phyloP scores from a whole-genome alignment of 2,797 vertebrate species.

The Rhinoraja longicauda region DNA sequence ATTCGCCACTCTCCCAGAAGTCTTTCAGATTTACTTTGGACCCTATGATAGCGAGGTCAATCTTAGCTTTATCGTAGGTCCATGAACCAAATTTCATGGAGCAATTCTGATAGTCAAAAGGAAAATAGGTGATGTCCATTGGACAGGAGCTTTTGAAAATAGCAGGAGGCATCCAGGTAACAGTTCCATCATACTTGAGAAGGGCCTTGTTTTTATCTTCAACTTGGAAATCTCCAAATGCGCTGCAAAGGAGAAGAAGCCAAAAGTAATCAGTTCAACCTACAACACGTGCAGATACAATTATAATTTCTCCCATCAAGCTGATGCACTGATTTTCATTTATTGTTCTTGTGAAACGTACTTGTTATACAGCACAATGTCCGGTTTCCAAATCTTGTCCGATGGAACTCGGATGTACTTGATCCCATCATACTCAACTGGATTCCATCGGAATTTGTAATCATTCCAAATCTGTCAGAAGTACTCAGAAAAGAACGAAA shows the following conservation, averaged over 20 bases:
- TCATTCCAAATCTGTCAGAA: constrained; percentile 85
- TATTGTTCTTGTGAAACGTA: constrained; percentile 51
- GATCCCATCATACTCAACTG: constrained; percentile 79
- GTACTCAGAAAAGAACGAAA: not conserved
- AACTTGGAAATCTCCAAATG: constrained; percentile 90
- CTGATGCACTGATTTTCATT: not conserved
- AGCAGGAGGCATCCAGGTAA: constrained; percentile 89
- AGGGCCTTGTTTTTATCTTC: constrained; percentile 91
- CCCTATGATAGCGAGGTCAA: constrained; percentile 85
- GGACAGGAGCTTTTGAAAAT: constrained; percentile 97
- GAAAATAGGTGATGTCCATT: constrained; percentile 98
- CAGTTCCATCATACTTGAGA: constrained; percentile 80
- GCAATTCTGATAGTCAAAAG: constrained; percentile 97
- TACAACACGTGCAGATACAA: not conserved
- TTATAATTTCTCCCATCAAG: not conserved
- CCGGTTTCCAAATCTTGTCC: constrained; percentile 94
- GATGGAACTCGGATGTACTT: constrained; percentile 86
- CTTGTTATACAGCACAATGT: constrained; percentile 98
- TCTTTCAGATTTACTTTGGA: constrained; percentile 95
- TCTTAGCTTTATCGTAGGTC: constrained; percentile 97
- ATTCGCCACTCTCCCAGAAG: constrained; percentile 95
- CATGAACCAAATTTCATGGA: constrained; percentile 96
- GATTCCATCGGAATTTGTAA: constrained; percentile 84
- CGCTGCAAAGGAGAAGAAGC: constrained; percentile 56
- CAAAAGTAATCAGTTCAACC: constrained; percentile 14